Evolutionary conservation across 2,113 vertebrate species (phyloP).

Genomic region (Hassar affinis): DNA sequence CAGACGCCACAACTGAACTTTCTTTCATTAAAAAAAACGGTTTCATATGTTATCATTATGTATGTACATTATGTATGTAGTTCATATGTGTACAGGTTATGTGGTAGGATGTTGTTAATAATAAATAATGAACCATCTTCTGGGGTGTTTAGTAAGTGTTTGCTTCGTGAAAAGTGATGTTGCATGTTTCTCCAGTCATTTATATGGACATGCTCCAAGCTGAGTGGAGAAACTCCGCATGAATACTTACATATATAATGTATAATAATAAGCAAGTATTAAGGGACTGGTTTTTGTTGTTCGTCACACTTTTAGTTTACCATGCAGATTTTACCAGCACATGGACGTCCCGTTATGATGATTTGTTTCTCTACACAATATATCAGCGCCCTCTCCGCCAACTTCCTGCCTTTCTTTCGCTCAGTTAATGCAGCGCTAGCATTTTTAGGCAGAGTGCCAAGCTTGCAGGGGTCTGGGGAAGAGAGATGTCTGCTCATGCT

Average conservation of each 20-base stretch:
- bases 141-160: slow-evolving; percentile 24
- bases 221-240: slow-evolving; percentile 45
- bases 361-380: slow-evolving; percentile 4
- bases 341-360: slow-evolving; percentile 30
- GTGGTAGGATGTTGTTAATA: slow-evolving; percentile 27
- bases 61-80: not conserved
- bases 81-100: slow-evolving; percentile 3
- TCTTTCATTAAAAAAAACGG: slow-evolving; percentile 19
- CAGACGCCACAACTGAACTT: slow-evolving; percentile 36
- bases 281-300: slow-evolving; percentile 43
- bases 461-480: slow-evolving; percentile 29
- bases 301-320: slow-evolving; percentile 50
- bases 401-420: not conserved
- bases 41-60: not conserved
- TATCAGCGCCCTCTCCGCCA: not conserved
- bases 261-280: slow-evolving; percentile 55
- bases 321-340: slow-evolving; percentile 63
- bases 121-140: slow-evolving; percentile 38
- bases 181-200: slow-evolving; percentile 33
- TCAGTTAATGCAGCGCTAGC: slow-evolving; percentile 33
- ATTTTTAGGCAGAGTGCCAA: slow-evolving; percentile 45
- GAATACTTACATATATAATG: slow-evolving; percentile 69
- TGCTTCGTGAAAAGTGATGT: slow-evolving; percentile 46
- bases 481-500: slow-evolving; percentile 40
- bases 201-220: slow-evolving; percentile 56